Base-by-base conservation (phyloP, 2,113 vertebrate genomes). In the Hippocampus barbouri region DNA sequence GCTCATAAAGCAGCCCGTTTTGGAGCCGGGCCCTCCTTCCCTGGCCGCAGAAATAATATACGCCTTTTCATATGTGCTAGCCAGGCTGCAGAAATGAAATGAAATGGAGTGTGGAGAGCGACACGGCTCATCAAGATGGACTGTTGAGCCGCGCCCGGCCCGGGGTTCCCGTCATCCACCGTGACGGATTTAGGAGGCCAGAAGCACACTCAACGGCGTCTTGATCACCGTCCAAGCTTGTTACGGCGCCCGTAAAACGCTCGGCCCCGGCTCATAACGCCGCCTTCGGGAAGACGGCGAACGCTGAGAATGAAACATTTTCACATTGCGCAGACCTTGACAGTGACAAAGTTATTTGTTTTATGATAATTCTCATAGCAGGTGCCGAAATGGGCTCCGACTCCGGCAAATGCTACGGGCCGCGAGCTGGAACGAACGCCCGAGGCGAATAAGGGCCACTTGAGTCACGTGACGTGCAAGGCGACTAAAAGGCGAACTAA, bases 291-390 rank as follows among this genome's bases (percentile, higher is more conserved):
- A 74, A 69, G 73, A 53, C 21, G 11, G 8, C 62, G 72, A 71
- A 74, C 23, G 10, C 77, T 56, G 40, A 67, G 78, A 76, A 82
- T 86, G 78, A 69, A 75, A 80, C 83, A 75, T 85, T 87, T 88
- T 88, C 83, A 84, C 75, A 77, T 78, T 79, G 74, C 71, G 77
- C 80, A 72, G 81, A 85, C 80, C 83, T 83, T 80, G 80, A 84
- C 74, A 67, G 84, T 82, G 80, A 76, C 23, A 87, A 86, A 77
- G 77, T 76, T 87, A 80, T 89, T 86, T 89, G 79, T 86, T 87
- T 90, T 69, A 80, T 74, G 40, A 79, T 79, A 68, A 86, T 86
- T 85, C 86, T 82, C 83, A 11, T 79, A 86, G 79, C 76, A 18
- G 79, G 68, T 71, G 66, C 69, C 57, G 79, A 73, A 70, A 43